Base-by-base conservation (phyloP, 2,888 invertebrate genomes). In the Hololepta plana region DNA sequence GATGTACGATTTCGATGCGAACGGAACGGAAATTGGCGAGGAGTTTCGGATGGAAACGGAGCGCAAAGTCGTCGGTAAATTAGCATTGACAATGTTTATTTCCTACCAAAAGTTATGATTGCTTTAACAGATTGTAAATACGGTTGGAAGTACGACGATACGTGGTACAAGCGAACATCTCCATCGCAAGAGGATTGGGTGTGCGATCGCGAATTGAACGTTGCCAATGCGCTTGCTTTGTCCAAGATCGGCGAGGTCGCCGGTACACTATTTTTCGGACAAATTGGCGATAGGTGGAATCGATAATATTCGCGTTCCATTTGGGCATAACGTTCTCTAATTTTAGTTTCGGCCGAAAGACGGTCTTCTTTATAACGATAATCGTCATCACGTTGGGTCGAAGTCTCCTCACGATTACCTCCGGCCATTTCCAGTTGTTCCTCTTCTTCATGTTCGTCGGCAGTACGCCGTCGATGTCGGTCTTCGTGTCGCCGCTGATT, bases 231-330 rank as follows among this genome's bases (percentile, higher is more conserved):
- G 17, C 59, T 67, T 38, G 60, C 60, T 19, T 49, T 58, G 36
- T 50, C 53, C 31, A 57, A 60, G 37, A 47, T 62, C 27, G 62
- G 64, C 15, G 64, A 64, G 44, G 59, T 64, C 29, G 37, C 62
- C 26, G 67, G 66, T 24, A 60, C 63, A 16, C 54, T 65, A 38
- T 42, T 62, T 34, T 60, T 67, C 41, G 64, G 65, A 33, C 60
- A 63, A 44, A 44, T 65, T 36, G 64, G 64, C 28, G 67, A 67
- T 45, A 55, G 49, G 65, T 67, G 53, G n/a, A n/a, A n/a, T n/a
- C n/a, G n/a, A n/a, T n/a, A 56, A 57, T 30, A n/a, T 19, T 21
- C 17, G 3, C 7, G 15, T 11, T 28, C 7, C 15, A 27, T 12
- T 12, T 20, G n/a, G 19, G n/a, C 12, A 21, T 30, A 22, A 24